phyloP scores from a whole-genome alignment of 2,888 invertebrate genomes.

The Cephus rjabovi region DNA sequence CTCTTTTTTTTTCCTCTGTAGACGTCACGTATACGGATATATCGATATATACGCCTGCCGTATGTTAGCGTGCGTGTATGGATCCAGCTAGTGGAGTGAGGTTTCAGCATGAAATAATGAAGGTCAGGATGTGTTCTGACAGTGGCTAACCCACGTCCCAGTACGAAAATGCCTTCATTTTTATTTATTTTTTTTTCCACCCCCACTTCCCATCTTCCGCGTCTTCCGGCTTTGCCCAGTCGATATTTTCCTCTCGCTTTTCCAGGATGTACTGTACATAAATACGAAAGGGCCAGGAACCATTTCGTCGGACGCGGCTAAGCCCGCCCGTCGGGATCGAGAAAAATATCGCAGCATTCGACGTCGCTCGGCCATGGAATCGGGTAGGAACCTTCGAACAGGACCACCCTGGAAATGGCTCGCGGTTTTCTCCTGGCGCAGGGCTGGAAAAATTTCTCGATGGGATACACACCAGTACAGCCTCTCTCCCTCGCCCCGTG shows the following conservation, averaged over 20 bases:
- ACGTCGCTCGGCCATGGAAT: neutral
- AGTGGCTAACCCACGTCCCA: conserved; percentile 33
- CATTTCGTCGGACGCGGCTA: neutral
- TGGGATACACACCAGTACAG: neutral
- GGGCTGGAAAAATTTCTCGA: neutral
- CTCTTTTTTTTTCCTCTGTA: neutral
- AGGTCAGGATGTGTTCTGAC: conserved; percentile 37
- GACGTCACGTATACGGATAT: neutral
- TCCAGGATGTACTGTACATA: conserved; percentile 26
- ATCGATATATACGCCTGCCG: neutral
- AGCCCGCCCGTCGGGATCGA: neutral
- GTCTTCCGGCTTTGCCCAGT: neutral
- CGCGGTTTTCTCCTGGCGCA: neutral
- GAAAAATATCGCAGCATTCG: neutral
- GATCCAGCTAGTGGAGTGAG: conserved; percentile 22
- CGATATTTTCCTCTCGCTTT: conserved; percentile 8
- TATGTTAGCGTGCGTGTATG: neutral
- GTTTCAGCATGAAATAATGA: conserved; percentile 44
- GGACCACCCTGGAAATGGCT: neutral
- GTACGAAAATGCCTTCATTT: conserved; percentile 18
- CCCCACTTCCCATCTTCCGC: neutral
- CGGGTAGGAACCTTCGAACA: neutral
- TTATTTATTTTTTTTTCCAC: conserved; percentile 3
- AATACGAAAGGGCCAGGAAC: neutral
- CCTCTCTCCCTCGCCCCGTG: neutral